Percentiles rank a stretch among this genome's conserved stretches.
phyloP scores from a whole-genome alignment of 2,888 invertebrate genomes.

The Hymenopus coronatus region DNA sequence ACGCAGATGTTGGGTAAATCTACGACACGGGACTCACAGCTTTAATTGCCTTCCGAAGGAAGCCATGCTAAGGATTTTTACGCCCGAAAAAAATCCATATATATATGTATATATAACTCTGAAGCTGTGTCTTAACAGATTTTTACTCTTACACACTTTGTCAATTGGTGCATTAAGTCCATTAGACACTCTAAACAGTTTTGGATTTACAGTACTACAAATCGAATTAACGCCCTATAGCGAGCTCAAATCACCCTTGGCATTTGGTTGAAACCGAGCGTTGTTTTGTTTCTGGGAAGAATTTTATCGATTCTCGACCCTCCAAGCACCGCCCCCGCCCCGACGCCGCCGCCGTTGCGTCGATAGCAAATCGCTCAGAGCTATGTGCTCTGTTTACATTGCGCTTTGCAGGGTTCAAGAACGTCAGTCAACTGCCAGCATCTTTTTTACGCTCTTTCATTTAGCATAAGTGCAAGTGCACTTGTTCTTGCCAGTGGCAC shows the following conservation, averaged over 20 bases:
- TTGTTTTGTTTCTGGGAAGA: background rate
- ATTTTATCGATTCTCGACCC: background rate
- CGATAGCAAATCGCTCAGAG: background rate
- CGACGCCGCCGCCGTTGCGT: background rate
- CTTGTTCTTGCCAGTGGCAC: background rate
- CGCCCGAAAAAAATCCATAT: too few species aligned
- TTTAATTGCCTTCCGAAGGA: too few species aligned
- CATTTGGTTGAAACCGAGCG: background rate
- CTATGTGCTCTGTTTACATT: background rate
- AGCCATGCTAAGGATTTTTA: too few species aligned
- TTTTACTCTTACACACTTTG: too few species aligned
- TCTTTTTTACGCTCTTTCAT: background rate
- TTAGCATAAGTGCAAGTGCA: background rate
- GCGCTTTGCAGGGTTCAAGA: background rate
- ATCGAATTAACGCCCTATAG: background rate
- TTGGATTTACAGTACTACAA: background rate
- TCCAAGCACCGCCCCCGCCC: background rate
- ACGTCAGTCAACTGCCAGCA: background rate
- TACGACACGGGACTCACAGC: too few species aligned
- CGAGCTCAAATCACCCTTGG: background rate
- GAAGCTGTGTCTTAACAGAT: too few species aligned
- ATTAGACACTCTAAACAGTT: too few species aligned
- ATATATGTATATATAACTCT: too few species aligned
- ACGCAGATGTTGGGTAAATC: too few species aligned
- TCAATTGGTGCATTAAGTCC: too few species aligned